Evolutionary conservation across 2,797 vertebrate species (phyloP), one percentile per base, ranked within the genome.

Genomic region (Nannoperca australis): DNA sequence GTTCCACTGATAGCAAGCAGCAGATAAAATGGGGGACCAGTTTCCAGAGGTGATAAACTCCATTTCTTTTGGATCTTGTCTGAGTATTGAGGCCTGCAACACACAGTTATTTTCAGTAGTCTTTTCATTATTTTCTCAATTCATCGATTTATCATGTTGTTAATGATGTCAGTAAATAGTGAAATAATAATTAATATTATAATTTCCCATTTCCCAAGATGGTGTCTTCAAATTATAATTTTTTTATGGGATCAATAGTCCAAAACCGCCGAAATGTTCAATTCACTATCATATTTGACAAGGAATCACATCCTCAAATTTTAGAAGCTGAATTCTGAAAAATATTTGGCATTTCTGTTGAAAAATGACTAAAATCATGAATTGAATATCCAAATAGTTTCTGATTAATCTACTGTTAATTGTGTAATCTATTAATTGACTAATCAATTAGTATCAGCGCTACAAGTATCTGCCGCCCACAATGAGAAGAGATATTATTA

Each of bases 11-110:
- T 15, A 45, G 34, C 34, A 50, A 60, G 60, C 20, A 27, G 30
- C n/a, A 5, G 40, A 11, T 75, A 65, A 50, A 55, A 40, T 30
- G 11, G 30, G 17, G 15, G 34, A 67, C 32, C 61, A 60, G 47
- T 54, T 55, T 61, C 49, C 61, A 54, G 44, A 44, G 30, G 45
- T 56, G 32, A 45, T 47, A 47, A 62, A 38, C 14, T 70, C 4
- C 2, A 9, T 63, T 81, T 64, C 2, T 78, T 58, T 61, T 1
- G 4, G 15, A 30, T 66, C 56, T 8, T 22, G 22, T 54, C 2
- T 72, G 30, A 7, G 11, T 58, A 24, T 5, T 2, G 5, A 14
- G 6, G 0, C 17, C 30, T 45, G 30, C 27, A 70, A 20, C 13
- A 2, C 40, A 17, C 6, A 5, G 7, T 12, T 40, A 9, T 44